Conservation (phyloP, 2,113 vertebrate genomes). For the Thalassarche chlororhynchos region DNA sequence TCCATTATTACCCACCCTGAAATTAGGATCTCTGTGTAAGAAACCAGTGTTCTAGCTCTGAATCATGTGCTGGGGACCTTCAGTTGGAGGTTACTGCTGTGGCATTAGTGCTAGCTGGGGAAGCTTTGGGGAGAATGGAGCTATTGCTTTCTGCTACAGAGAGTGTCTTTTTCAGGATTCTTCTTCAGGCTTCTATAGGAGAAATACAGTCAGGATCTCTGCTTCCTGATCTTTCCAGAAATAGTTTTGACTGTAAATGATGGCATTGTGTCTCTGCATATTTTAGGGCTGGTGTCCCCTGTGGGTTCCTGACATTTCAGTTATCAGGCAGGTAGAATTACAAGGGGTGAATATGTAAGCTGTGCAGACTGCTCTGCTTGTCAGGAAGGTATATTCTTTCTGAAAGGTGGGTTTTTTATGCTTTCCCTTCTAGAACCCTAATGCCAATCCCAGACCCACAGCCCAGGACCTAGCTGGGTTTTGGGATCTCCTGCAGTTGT, state of each 20-base stretch:
- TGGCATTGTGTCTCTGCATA: not conserved
- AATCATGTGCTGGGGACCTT: not conserved
- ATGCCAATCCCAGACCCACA: constrained; percentile 91
- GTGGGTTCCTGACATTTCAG: not conserved
- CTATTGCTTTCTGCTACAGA: not conserved
- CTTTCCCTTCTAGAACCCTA: constrained; percentile 85
- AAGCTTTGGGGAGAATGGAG: not conserved
- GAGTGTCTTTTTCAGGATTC: not conserved
- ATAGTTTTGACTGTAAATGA: not conserved
- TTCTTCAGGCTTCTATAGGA: not conserved
- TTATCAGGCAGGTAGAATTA: not conserved
- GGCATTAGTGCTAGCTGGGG: not conserved
- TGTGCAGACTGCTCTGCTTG: not conserved
- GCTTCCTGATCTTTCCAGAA: not conserved
- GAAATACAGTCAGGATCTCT: not conserved
- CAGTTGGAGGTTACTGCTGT: not conserved
- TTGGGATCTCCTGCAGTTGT: constrained; percentile 98
- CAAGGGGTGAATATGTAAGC: too few relatives aligned
- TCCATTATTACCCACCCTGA: not conserved
- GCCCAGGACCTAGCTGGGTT: constrained; percentile 98
- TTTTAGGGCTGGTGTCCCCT: not conserved
- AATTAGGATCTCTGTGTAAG: not conserved
- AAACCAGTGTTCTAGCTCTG: not conserved
- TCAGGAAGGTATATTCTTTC: not conserved
- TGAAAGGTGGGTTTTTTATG: not conserved